Conservation (phyloP, 2,113 vertebrate genomes). For the Eolophus roseicapilla region DNA sequence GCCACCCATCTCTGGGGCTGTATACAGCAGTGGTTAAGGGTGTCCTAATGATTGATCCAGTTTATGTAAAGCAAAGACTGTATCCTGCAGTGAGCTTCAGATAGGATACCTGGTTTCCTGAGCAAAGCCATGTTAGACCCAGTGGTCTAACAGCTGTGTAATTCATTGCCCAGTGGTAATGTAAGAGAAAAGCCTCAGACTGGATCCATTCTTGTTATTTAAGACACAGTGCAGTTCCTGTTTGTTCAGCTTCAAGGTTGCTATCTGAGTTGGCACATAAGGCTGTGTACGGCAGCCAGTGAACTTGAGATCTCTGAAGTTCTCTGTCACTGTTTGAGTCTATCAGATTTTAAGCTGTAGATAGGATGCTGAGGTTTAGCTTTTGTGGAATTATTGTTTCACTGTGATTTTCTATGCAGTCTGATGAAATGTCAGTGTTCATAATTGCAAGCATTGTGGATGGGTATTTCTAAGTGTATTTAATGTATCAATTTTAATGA, state of each 20-base stretch:
- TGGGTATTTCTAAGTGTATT: background rate
- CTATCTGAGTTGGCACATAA: background rate
- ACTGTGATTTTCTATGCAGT: background rate
- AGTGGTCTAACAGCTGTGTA: background rate
- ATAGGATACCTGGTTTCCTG: background rate
- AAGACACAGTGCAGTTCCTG: background rate
- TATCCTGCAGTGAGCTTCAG: background rate
- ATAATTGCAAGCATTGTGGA: background rate
- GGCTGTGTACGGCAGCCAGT: background rate
- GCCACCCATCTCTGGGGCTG: background rate
- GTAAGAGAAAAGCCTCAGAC: background rate
- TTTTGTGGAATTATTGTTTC: background rate
- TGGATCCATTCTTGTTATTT: background rate
- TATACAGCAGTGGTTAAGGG: background rate
- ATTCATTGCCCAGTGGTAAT: background rate
- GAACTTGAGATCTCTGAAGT: background rate
- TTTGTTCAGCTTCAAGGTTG: background rate
- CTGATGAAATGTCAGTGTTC: background rate
- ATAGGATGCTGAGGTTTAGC: background rate
- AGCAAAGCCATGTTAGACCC: accelerated
- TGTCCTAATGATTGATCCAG: background rate
- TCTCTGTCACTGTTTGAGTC: background rate
- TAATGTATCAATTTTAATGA: conserved; percentile 20
- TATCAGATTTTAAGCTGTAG: background rate
- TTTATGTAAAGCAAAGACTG: background rate